A percentile compares a stretch with the other conserved stretches of the same genome.
Conservation (phyloP, 2,113 vertebrate genomes). For the Scomber japonicus region DNA sequence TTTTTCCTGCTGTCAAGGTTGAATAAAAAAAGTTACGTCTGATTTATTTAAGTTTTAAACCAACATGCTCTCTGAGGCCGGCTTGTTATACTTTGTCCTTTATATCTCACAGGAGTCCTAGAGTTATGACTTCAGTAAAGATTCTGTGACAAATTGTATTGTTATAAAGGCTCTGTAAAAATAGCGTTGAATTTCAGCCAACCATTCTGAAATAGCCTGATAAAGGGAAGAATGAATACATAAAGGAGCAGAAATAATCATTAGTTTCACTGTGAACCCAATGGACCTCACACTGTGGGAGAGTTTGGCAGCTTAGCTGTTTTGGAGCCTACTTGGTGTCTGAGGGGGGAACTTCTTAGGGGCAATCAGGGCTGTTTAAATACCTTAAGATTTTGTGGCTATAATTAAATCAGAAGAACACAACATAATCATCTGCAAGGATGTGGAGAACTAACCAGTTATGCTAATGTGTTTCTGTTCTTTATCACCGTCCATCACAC, state of each 20-base stretch:
- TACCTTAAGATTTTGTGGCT: constrained; percentile 50
- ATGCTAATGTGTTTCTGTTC: constrained; percentile 64
- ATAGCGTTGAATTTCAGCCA: constrained; percentile 55
- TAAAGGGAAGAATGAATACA: constrained; percentile 40
- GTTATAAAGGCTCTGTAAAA: constrained; percentile 50
- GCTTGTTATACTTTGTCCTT: constrained; percentile 37
- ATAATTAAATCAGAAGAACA: constrained; percentile 69
- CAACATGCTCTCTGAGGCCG: neutral
- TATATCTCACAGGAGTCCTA: constrained; percentile 18
- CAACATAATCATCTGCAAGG: constrained; percentile 65
- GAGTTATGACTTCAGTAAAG: constrained; percentile 38
- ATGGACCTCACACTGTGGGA: constrained; percentile 21
- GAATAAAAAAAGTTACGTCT: constrained; percentile 6
- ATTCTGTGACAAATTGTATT: constrained; percentile 67
- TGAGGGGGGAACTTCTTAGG: constrained; percentile 57
- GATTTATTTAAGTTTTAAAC: constrained; percentile 17
- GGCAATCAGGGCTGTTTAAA: constrained; percentile 53
- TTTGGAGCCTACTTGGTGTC: constrained; percentile 19
- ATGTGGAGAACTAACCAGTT: constrained; percentile 59
- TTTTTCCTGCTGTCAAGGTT: neutral
- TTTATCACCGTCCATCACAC: constrained; percentile 53
- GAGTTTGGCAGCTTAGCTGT: constrained; percentile 49
- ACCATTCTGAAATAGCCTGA: constrained; percentile 56
- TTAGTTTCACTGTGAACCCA: constrained; percentile 46
- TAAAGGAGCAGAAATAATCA: constrained; percentile 58